Evolutionary conservation across 2,888 invertebrate genomes (phyloP).

Genomic region (Xestia c-nigrum): DNA sequence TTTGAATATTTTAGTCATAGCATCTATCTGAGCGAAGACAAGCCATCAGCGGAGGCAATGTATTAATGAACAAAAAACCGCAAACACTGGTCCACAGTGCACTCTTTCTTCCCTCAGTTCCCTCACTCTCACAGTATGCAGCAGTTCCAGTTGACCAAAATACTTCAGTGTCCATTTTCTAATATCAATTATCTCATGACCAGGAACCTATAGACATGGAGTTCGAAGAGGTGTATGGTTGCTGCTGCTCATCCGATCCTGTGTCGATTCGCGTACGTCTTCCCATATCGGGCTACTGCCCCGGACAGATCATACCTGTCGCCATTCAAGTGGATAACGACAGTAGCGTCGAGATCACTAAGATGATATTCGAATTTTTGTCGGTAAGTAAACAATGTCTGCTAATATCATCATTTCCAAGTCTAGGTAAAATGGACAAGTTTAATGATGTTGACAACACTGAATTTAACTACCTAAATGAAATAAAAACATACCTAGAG

Average conservation of each 20-base stretch:
- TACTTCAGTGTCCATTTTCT: neutral
- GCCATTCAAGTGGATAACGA: conserved; percentile 72
- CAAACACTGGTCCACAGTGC: neutral
- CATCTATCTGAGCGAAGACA: neutral
- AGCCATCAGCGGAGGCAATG: neutral
- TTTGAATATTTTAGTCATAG: neutral
- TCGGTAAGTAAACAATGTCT: conserved; percentile 67
- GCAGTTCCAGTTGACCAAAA: neutral
- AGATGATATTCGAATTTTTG: conserved; percentile 75
- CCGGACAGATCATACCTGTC: conserved; percentile 78
- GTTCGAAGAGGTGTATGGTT: conserved; percentile 77
- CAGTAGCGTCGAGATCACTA: conserved; percentile 74
- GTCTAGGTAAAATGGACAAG: neutral
- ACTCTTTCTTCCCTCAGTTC: neutral
- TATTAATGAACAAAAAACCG: neutral
- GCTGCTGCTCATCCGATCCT: conserved; percentile 69
- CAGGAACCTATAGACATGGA: conserved; percentile 77
- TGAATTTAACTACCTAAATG: no score
- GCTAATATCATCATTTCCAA: neutral
- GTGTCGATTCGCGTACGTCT: conserved; percentile 68
- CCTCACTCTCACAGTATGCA: neutral
- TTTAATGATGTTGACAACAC: no score
- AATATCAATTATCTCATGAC: neutral
- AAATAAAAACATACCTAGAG: no score
- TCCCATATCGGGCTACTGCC: conserved; percentile 78